These are phyloP conservation scores for Tuta absoluta DNA, from an alignment of 2,888 invertebrate genomes.

Conservation along the genomic window DNA sequence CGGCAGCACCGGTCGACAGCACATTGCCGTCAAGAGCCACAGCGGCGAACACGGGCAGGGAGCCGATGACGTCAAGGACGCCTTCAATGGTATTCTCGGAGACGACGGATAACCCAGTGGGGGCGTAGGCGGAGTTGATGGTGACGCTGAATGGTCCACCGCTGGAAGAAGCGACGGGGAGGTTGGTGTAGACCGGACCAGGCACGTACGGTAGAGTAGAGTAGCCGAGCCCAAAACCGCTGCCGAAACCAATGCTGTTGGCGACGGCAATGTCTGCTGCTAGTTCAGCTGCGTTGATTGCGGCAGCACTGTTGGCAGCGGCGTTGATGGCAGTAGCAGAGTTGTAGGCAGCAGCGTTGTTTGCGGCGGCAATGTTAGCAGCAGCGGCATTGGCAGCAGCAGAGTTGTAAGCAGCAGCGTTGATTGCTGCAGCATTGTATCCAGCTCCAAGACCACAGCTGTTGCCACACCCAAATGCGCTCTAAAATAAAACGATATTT, in stretches of 20 bases:
- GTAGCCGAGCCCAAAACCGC: too few species aligned
- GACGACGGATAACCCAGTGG: slow-evolving; percentile 42
- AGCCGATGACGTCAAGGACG: slow-evolving; percentile 44
- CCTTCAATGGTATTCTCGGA: slow-evolving; percentile 52
- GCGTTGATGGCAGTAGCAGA: not conserved
- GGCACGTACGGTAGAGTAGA: slow-evolving; percentile 11
- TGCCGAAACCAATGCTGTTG: slow-evolving; percentile 13
- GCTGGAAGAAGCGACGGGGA: slow-evolving; percentile 20
- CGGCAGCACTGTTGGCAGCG: not conserved
- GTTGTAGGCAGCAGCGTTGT: not conserved
- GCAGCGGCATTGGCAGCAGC: too few species aligned
- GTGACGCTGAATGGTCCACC: slow-evolving; percentile 34
- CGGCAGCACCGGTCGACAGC: slow-evolving; percentile 50
- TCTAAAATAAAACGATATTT: too few species aligned
- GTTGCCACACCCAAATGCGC: too few species aligned
- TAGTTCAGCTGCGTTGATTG: too few species aligned
- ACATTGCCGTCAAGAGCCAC: slow-evolving; percentile 48
- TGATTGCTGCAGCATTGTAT: too few species aligned
- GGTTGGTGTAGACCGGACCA: not conserved
- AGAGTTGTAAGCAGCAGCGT: not conserved
- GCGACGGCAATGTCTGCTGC: too few species aligned
- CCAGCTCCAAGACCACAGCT: too few species aligned
- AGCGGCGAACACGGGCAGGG: slow-evolving; percentile 52
- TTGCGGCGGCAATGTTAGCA: not conserved
- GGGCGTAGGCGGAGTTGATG: slow-evolving; percentile 40